Percentiles rank a stretch among this genome's conserved stretches.
These are phyloP conservation scores for Euura lappo DNA, from an alignment of 1,140 invertebrate genomes.

Conservation along the genomic window DNA sequence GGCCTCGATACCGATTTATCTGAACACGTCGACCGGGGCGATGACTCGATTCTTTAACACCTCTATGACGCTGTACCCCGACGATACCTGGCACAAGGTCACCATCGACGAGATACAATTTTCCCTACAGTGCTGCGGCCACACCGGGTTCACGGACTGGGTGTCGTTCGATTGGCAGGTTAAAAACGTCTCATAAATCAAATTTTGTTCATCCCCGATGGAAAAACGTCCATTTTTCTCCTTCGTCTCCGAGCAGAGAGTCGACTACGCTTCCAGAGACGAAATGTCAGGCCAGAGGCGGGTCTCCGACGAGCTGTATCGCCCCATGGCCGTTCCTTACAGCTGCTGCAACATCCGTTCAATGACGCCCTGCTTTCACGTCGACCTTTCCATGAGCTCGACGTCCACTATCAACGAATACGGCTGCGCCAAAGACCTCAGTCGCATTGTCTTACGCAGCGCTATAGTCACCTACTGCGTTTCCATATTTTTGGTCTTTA, in stretches of 20 bases:
- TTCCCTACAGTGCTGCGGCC: slow-evolving; percentile 50
- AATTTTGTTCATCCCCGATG: not conserved
- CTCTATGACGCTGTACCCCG: slow-evolving; percentile 48
- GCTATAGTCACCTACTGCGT: slow-evolving; percentile 45
- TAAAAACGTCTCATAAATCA: not conserved
- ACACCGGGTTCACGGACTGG: slow-evolving; percentile 46
- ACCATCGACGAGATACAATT: slow-evolving; percentile 48
- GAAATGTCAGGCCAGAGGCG: slow-evolving; percentile 27
- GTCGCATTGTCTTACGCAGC: slow-evolving; percentile 40
- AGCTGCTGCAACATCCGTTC: slow-evolving; percentile 47
- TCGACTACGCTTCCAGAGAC: slow-evolving; percentile 34
- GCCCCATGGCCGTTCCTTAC: slow-evolving; percentile 42
- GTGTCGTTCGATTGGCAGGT: slow-evolving; percentile 51
- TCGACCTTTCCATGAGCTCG: slow-evolving; percentile 33
- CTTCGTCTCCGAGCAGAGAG: slow-evolving; percentile 19
- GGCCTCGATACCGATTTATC: slow-evolving; percentile 39
- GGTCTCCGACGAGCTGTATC: slow-evolving; percentile 36
- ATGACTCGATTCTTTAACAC: slow-evolving; percentile 41
- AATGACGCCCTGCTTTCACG: slow-evolving; percentile 39
- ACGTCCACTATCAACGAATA: slow-evolving; percentile 42
- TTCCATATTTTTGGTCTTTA: slow-evolving; percentile 39
- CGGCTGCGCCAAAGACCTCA: slow-evolving; percentile 44
- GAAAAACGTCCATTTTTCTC: not conserved
- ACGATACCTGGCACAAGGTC: slow-evolving; percentile 37
- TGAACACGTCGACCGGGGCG: slow-evolving; percentile 36